These are phyloP conservation scores for Halictus quadricinctus DNA, from an alignment of 2,888 invertebrate genomes.

Conservation along the genomic window DNA sequence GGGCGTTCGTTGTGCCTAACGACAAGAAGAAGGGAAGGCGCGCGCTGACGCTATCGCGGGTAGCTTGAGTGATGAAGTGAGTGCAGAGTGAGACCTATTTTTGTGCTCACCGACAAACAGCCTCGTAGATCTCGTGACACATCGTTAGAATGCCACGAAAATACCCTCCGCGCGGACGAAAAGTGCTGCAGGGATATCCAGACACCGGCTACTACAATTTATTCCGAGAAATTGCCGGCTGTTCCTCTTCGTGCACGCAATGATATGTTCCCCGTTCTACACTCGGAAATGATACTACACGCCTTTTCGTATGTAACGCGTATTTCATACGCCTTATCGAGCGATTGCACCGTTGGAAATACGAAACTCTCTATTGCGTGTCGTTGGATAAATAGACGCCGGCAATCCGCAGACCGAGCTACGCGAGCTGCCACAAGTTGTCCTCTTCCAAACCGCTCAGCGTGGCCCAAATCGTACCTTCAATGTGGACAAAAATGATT, in stretches of 20 bases:
- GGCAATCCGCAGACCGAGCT: not conserved
- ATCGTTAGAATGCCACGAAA: slow-evolving; percentile 74
- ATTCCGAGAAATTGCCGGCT: slow-evolving; percentile 66
- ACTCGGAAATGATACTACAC: slow-evolving; percentile 6
- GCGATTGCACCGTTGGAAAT: not conserved
- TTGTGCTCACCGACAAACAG: slow-evolving; percentile 77
- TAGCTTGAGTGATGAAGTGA: slow-evolving; percentile 77
- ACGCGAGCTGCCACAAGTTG: not conserved
- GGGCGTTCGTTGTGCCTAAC: slow-evolving; percentile 63
- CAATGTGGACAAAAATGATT: no score
- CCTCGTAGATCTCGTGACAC: slow-evolving; percentile 77
- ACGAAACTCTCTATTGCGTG: not conserved
- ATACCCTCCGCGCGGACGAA: slow-evolving; percentile 63
- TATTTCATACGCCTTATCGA: slow-evolving; percentile 13
- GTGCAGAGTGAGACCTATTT: slow-evolving; percentile 80
- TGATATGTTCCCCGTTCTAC: not conserved
- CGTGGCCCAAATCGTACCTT: no score
- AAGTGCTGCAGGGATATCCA: slow-evolving; percentile 54
- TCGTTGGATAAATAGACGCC: not conserved
- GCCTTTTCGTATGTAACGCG: not conserved
- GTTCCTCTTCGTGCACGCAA: slow-evolving; percentile 17
- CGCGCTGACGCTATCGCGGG: slow-evolving; percentile 37
- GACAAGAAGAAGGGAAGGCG: slow-evolving; percentile 45
- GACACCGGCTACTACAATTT: slow-evolving; percentile 52
- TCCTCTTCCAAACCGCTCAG: not conserved